phyloP scores from a whole-genome alignment of 2,888 invertebrate species.

The Hypsopygia costalis region DNA sequence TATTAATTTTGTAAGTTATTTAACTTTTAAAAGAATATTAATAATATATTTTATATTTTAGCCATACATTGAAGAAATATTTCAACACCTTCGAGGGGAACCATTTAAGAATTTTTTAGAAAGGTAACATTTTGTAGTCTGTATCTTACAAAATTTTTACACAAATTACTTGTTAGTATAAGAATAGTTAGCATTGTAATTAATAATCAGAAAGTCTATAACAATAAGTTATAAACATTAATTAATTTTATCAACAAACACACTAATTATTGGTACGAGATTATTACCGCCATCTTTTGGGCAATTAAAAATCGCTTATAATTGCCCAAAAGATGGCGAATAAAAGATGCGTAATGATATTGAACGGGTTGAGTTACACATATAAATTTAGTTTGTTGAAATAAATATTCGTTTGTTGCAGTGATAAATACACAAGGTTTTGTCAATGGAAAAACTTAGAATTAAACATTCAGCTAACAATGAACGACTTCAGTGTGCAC shows the following conservation, averaged over 20 bases:
- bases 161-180: too few relatives aligned
- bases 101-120: conserved; percentile 99
- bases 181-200: too few relatives aligned
- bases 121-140: conserved; percentile 84
- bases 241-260: too few relatives aligned
- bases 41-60: conserved; percentile 71
- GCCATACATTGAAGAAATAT: conserved; percentile 99
- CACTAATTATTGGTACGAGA: too few relatives aligned
- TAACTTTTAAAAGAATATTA: background rate
- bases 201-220: too few relatives aligned
- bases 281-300: too few relatives aligned
- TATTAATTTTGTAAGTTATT: background rate
- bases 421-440: conserved; percentile 99
- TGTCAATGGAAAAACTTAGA: conserved; percentile 99
- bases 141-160: too few relatives aligned
- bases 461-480: conserved; percentile 99
- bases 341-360: too few relatives aligned
- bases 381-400: background rate
- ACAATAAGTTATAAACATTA: too few relatives aligned
- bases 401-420: conserved; percentile 73
- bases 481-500: conserved; percentile 99
- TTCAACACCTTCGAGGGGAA: conserved; percentile 97
- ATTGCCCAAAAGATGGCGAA: too few relatives aligned
- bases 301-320: too few relatives aligned
- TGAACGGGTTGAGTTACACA: too few relatives aligned